Percentiles rank a stretch among this genome's conserved stretches.
Conservation (phyloP, 1,140 invertebrate species). For the Halesus radiatus region DNA sequence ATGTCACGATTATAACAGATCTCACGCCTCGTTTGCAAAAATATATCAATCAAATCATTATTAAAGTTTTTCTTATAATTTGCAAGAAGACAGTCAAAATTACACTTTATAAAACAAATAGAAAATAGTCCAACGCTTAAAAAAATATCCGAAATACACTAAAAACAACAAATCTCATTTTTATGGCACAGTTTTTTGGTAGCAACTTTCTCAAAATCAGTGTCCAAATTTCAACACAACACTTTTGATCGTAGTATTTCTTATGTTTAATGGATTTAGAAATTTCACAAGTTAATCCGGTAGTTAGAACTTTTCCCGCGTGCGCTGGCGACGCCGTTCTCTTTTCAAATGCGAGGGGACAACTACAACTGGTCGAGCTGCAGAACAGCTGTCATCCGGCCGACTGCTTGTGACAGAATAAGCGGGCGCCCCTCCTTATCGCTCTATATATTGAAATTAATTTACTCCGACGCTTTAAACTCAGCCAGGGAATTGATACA, state of each 20-base stretch:
- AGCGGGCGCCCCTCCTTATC: background rate
- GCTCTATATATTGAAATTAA: background rate
- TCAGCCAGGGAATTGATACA: background rate
- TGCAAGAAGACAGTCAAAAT: background rate
- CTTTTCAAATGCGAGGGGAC: conserved; percentile 16
- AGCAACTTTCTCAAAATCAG: background rate
- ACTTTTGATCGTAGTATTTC: background rate
- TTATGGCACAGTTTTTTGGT: background rate
- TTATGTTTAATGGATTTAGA: background rate
- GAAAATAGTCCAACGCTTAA: background rate
- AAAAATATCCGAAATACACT: conserved; percentile 9
- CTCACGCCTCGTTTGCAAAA: too few species aligned
- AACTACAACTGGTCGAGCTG: background rate
- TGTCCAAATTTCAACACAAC: background rate
- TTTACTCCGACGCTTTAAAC: background rate
- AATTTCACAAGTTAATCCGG: background rate
- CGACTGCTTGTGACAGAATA: background rate
- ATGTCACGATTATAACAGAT: background rate
- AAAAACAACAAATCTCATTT: background rate
- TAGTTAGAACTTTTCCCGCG: background rate
- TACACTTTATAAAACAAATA: background rate
- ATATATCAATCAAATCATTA: background rate
- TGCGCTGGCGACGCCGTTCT: conserved; percentile 28
- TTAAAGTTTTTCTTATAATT: background rate
- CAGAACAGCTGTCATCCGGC: background rate